phyloP scores from a whole-genome alignment of 2,888 invertebrate species.

The Pardosa pseudoannulata region DNA sequence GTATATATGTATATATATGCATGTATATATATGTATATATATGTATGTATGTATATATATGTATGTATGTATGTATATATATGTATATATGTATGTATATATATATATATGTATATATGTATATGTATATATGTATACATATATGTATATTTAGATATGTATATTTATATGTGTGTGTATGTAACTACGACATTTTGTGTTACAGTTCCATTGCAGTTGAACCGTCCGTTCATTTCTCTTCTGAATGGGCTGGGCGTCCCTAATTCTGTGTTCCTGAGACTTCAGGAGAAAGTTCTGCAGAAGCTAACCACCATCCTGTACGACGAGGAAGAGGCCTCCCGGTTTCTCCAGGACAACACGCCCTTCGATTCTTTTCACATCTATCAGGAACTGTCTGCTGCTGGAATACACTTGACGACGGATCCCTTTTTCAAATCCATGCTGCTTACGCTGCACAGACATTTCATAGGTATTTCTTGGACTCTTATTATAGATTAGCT shows the following conservation, averaged over 20 bases:
- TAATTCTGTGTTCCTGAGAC: constrained; percentile 38
- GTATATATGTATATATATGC: too few species aligned
- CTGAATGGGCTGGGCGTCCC: constrained; percentile 73
- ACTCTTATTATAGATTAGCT: too few species aligned
- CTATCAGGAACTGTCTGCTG: constrained; percentile 25
- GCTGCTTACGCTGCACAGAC: constrained; percentile 47
- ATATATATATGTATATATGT: too few species aligned
- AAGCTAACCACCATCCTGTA: constrained; percentile 45
- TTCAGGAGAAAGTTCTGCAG: constrained; percentile 41
- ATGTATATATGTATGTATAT: too few species aligned
- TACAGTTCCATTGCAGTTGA: constrained; percentile 72
- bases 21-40: too few species aligned
- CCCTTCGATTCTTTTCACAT: constrained; percentile 14
- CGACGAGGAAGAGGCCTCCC: constrained; percentile 54
- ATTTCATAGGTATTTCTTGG: constrained; percentile 58
- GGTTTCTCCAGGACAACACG: constrained; percentile 34
- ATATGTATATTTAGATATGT: too few species aligned
- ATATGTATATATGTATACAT: too few species aligned
- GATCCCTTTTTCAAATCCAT: constrained; percentile 62
- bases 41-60: too few species aligned
- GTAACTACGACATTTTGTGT: too few species aligned
- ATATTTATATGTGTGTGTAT: too few species aligned
- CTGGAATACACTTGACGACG: constrained; percentile 49
- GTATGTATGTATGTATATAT: too few species aligned
- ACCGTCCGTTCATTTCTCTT: constrained; percentile 74